A percentile compares a stretch with the other conserved stretches of the same genome.
Evolutionary conservation across 1,140 invertebrate genomes (phyloP).

Genomic region (Platyura marginata): DNA sequence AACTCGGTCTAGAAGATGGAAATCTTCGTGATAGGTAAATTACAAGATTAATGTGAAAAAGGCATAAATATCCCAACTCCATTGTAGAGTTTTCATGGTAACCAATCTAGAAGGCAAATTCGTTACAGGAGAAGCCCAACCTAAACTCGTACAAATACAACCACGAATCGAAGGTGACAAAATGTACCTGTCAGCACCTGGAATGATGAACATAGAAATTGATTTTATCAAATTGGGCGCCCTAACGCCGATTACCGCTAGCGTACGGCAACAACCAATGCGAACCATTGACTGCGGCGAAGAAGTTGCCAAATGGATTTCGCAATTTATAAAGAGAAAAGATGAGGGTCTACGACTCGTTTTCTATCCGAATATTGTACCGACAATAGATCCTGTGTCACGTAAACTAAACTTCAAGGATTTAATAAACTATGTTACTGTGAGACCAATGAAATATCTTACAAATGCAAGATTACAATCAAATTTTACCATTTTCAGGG

Average conservation of each 20-base stretch:
- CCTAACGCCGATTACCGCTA: conserved; percentile 20
- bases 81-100: conserved; percentile 26
- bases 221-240: conserved; percentile 22
- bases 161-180: conserved; percentile 21
- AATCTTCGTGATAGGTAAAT: conserved; percentile 25
- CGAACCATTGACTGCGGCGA: conserved; percentile 36
- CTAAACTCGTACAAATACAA: conserved; percentile 29
- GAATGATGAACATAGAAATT: conserved; percentile 28
- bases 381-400: conserved; percentile 4
- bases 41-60: neutral
- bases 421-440: neutral
- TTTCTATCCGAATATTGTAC: conserved; percentile 32
- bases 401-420: neutral
- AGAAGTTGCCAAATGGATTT: conserved; percentile 38
- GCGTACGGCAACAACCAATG: conserved; percentile 29
- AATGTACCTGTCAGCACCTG: conserved; percentile 24
- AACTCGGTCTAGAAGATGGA: conserved; percentile 25
- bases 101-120: conserved; percentile 26
- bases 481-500: conserved; percentile 23
- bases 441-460: neutral
- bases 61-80: neutral
- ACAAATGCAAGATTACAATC: neutral
- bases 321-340: conserved; percentile 32
- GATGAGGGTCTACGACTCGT: conserved; percentile 33
- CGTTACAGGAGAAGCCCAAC: conserved; percentile 30